phyloP scores from a whole-genome alignment of 2,888 invertebrate species.

The Tholera decimalis region DNA sequence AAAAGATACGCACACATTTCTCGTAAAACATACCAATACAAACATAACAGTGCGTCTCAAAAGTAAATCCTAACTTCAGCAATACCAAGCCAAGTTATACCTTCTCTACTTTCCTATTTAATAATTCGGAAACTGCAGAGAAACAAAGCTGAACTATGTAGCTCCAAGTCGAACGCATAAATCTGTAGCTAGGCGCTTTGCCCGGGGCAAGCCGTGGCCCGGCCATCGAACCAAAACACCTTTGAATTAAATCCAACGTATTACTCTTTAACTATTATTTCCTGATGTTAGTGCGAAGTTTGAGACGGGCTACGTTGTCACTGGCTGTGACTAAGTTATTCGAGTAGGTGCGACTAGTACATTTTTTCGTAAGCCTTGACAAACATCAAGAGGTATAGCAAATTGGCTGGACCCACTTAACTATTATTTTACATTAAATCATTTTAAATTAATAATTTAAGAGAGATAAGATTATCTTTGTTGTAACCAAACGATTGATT shows the following conservation, averaged over 20 bases:
- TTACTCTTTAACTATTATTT: constrained; percentile 59
- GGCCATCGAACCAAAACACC: constrained; percentile 62
- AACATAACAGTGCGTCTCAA: background rate
- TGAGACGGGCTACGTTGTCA: constrained; percentile 5
- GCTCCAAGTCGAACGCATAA: constrained; percentile 75
- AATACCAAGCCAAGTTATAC: constrained; percentile 17
- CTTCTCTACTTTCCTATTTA: constrained; percentile 57
- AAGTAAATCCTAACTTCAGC: background rate
- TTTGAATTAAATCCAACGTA: constrained; percentile 60
- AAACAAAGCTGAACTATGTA: constrained; percentile 70
- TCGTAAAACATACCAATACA: background rate
- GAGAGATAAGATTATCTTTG: too few relatives aligned
- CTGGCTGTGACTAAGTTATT: background rate
- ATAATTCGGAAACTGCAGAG: constrained; percentile 57
- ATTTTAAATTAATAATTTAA: too few relatives aligned
- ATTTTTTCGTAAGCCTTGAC: background rate
- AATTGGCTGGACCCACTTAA: too few relatives aligned
- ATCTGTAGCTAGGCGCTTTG: constrained; percentile 71
- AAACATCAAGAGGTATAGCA: background rate
- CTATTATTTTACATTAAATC: too few relatives aligned
- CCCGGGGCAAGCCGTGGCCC: constrained; percentile 67
- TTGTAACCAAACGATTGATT: too few relatives aligned
- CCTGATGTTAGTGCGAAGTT: constrained; percentile 32
- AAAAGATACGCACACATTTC: background rate
- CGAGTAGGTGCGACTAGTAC: too few relatives aligned